Evolutionary conservation across 2,888 invertebrate genomes (phyloP), one percentile per base, ranked within the genome.

Genomic region (Acronicta psi): DNA sequence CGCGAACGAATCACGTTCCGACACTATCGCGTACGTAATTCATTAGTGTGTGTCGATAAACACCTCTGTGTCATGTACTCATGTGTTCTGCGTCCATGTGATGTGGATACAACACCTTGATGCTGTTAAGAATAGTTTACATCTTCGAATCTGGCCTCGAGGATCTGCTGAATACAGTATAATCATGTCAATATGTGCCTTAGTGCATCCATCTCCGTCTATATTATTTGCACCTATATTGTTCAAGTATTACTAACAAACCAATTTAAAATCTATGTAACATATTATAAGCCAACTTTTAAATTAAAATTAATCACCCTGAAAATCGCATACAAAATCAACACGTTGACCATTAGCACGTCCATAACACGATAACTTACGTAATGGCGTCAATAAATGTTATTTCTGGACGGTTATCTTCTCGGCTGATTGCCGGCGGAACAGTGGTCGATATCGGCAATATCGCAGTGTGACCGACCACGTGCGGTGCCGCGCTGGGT

Each of bases 31-130:
- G 50, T 51, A 54, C 53, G 65, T 69, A 73, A 69, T 72, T 69
- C 65, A 75, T 75, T 57, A 69, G 71, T 36, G 45, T 43, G 57
- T 37, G 29, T 43, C 59, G 65, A 72, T 73, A 75, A 75, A 59
- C 53, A 54, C 45, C 25, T 56, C 64, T 16, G 18, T 43, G 41
- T 50, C 46, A 36, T 47, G 25, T 57, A 42, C 49, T 50, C 46
- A 36, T 47, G 25, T 57, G 47, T 52, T 49, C 42, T 34, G 23
- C 40, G 62, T 53, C 31, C 41, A 38, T 50, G 42, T 50, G 50
- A 34, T 23, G 29, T 25, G 29, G 29, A 29, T 29, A 29, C 41
- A 53, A 46, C 45, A 47, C 43, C 23, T 43, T 37, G 18, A 20
- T 45, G 7, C 16, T 46, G n/a, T 41, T 29, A 9, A 1, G 18